These are phyloP conservation scores for Axinella damicornis DNA, from an alignment of 37 sponge, comb jelly and placozoan genomes.

Conservation along the genomic window DNA sequence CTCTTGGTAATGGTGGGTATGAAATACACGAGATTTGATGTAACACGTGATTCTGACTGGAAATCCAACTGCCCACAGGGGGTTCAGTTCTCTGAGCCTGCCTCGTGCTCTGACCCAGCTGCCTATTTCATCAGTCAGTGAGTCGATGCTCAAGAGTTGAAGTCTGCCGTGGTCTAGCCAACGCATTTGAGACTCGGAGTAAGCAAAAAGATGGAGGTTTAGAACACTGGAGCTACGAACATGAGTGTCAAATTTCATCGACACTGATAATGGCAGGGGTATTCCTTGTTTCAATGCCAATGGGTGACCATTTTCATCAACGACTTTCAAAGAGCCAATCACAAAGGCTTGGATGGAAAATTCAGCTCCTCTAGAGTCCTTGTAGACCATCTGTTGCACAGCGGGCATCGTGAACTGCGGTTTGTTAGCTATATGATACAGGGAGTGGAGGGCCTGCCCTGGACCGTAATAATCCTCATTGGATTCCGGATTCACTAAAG, in stretches of 20 bases:
- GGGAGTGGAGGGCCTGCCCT: constrained; percentile 16
- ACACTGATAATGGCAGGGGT: not conserved
- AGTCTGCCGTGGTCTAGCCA: constrained; percentile 30
- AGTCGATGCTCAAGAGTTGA: not conserved
- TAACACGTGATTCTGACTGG: constrained; percentile 17
- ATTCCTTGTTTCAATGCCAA: not conserved
- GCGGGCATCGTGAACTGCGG: constrained; percentile 5
- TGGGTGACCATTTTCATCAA: constrained; percentile 9
- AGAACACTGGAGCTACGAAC: not conserved
- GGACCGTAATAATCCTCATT: constrained; percentile 9
- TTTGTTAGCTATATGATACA: constrained; percentile 1
- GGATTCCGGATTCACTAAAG: not conserved
- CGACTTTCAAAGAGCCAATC: constrained; percentile 28
- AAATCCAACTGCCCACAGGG: constrained; percentile 22
- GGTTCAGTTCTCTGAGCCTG: not conserved
- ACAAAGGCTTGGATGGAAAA: constrained; percentile 26
- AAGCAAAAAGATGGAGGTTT: constrained; percentile 26
- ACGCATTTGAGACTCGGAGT: not conserved
- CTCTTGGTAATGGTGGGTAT: not conserved
- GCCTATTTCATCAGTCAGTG: not conserved
- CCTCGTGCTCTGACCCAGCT: not conserved
- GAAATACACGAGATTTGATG: constrained; percentile 11
- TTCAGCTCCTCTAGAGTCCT: constrained; percentile 6
- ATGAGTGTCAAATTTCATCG: not conserved
- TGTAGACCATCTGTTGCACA: constrained; percentile 14